These are phyloP conservation scores for Lamprotornis superbus DNA, from an alignment of 2,113 vertebrate genomes.

Conservation along the genomic window DNA sequence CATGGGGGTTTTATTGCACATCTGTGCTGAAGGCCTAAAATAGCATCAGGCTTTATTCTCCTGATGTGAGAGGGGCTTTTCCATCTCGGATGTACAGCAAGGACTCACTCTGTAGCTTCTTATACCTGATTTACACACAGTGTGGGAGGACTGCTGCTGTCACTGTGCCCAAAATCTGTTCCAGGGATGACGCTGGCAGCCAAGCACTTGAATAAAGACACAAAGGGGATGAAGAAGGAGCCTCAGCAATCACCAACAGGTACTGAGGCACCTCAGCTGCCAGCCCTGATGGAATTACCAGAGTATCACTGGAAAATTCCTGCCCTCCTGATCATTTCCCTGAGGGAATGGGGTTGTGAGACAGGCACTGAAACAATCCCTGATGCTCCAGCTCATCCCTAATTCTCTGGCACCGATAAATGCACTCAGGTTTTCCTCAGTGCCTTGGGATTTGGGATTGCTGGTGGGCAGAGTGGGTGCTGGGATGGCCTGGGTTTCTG, in stretches of 20 bases:
- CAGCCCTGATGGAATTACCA: background rate
- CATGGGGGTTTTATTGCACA: background rate
- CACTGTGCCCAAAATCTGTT: background rate
- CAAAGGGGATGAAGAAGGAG: background rate
- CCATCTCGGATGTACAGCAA: background rate
- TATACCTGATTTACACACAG: background rate
- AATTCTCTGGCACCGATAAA: background rate
- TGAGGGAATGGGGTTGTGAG: background rate
- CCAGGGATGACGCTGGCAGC: background rate
- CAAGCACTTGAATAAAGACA: background rate
- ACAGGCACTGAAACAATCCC: background rate
- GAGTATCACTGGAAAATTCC: background rate
- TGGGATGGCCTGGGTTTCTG: background rate
- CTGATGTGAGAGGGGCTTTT: background rate
- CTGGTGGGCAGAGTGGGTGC: background rate
- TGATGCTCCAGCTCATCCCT: background rate
- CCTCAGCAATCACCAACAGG: background rate
- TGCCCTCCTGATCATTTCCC: background rate
- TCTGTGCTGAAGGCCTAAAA: background rate
- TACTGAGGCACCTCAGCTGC: background rate
- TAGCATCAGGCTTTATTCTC: background rate
- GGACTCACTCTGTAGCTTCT: background rate
- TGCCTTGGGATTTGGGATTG: background rate
- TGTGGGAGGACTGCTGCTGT: background rate
- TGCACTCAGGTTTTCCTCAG: rapidly evolving